Evolutionary conservation across 2,797 vertebrate species (phyloP), one percentile per base, ranked within the genome.

Genomic region (Anguilla anguilla): DNA sequence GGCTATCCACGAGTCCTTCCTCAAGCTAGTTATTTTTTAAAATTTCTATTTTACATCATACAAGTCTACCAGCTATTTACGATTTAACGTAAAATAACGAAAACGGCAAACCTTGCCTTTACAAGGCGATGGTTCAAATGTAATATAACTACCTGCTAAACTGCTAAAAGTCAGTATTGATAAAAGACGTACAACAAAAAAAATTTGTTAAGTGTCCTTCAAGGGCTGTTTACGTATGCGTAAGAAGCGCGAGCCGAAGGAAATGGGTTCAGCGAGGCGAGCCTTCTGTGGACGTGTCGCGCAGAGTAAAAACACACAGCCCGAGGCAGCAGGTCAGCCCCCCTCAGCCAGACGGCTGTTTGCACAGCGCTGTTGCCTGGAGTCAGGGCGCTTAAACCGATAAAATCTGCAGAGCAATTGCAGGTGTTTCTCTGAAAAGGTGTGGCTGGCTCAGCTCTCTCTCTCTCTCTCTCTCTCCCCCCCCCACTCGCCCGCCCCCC

Each of bases 381-480:
- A 81, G 77, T 49, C 77, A 9, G 77, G 77, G 43, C n/a, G 49
- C 77, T 81, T 81, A 46, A 49, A 46, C n/a, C 28, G 86, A 87
- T 87, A 87, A 87, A 39, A 87, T 87, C 74, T 64, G 55, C 57
- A 64, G 77, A 55, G 10, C 86, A 61, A 79, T 25, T 89, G 88
- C 91, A 93, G 91, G 90, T 92, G 92, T 92, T 94, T 93, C 92
- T 91, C 2, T 35, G 86, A 85, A 77, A 90, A 90, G 86, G 77
- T 84, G 85, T 19, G 53, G 57, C 72, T 43, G 67, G 72, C 72
- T 15, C 72, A 39, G 22, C 9, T 19, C 17, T 22, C 11, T 17
- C 57, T 13, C 15, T 17, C 57, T 3, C 57, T 3, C 57, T 19
- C 57, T 3, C 15, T 13, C 13, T 84, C 49, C 25, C 0, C 19